These are phyloP conservation scores for Scleropages formosus DNA, from an alignment of 2,797 vertebrate genomes.

Conservation along the genomic window DNA sequence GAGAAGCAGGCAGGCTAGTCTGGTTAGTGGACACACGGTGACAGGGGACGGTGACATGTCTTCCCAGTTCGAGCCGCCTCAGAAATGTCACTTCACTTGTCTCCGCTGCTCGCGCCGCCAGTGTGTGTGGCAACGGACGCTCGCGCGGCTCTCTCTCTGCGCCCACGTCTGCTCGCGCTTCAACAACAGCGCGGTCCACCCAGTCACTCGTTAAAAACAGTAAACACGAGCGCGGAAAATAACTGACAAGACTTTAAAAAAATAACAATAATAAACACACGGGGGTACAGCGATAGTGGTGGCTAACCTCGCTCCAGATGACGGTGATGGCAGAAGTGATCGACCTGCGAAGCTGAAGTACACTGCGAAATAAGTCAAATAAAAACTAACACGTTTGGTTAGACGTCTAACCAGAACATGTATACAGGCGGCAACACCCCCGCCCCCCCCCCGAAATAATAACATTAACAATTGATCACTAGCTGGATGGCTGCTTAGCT, in stretches of 20 bases:
- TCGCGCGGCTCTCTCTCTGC: too few relatives aligned
- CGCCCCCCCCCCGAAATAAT: neutral
- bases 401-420: neutral
- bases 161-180: too few relatives aligned
- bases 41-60: too few relatives aligned
- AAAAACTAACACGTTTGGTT: neutral
- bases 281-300: neutral
- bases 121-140: too few relatives aligned
- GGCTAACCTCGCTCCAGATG: neutral
- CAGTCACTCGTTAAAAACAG: too few relatives aligned
- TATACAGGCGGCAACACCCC: neutral
- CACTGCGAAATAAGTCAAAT: neutral
- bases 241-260: neutral
- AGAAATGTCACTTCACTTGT: too few relatives aligned
- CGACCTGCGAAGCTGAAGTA: neutral
- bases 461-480: neutral
- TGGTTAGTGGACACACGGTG: too few relatives aligned
- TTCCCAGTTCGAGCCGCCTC: too few relatives aligned
- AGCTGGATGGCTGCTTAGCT: slow-evolving; percentile 27
- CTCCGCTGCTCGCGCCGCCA: too few relatives aligned
- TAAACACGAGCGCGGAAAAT: neutral
- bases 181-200: too few relatives aligned
- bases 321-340: neutral
- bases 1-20: too few relatives aligned
- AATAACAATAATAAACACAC: neutral